Base-by-base conservation (phyloP, 1,140 invertebrate species). In the Platyscapa corneri region DNA sequence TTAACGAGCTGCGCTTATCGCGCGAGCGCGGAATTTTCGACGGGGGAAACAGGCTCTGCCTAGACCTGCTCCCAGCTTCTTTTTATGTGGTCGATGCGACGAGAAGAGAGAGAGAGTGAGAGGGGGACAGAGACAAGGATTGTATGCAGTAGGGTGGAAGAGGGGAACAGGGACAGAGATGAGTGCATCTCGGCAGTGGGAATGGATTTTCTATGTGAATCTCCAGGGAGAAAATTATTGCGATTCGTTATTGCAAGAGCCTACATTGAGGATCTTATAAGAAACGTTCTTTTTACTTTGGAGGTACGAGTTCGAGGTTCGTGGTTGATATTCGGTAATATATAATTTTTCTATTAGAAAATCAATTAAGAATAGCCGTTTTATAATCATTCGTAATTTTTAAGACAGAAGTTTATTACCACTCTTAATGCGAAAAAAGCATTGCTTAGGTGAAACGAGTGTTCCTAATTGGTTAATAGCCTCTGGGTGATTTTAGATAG, bases 1-100 rank as follows among this genome's bases (percentile, higher is more conserved):
- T 83, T 83, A 83, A 83, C 70, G 70, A 83, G 70, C 39, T 18
- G 81, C 81, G 80, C 70, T 82, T 82, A 82, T 82, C 80, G 80
- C 79, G 64, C 70, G 80, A 56, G 80, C 79, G 65, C 72, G 81
- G 79, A 81, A 81, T 81, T 81, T 81, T 72, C 42, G 78, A 64
- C 60, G 78, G 30, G 60, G 60, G 64, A 81, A 81, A 72, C 42
- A 81, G 79, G 60, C 79, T 67, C n/a, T 27, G 42, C 49, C 53
- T 78, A 78, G 76, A 78, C 78, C 56, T 64, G 37, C 78, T 80
- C 37, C 23, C 37, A 27, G 78, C 64, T 39, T 70, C 79, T 81
- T 70, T 81, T 81, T 81, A 81, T 30, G 39, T 30, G 75, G 65
- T 46, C 39, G 27, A 65, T 6, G 32, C 18, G 74, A 67, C 32